Evolutionary conservation across 1,140 invertebrate species (phyloP), one percentile per base, ranked within the genome.

Genomic region (Eurosta solidaginis): DNA sequence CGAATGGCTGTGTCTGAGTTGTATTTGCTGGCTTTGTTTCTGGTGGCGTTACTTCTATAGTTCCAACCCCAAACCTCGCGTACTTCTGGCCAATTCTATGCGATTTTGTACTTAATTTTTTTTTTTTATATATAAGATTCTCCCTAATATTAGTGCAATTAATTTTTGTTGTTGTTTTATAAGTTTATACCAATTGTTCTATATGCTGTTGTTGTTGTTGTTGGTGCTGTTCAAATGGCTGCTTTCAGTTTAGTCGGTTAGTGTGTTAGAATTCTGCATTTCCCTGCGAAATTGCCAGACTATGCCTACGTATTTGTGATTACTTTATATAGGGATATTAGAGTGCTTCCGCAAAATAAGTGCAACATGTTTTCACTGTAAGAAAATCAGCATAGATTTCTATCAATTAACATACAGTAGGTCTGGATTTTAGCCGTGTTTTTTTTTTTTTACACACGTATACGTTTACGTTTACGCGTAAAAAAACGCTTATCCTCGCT

Each of bases 181-280:
- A 73, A 73, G 45, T 81, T 76, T 20, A 76, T 52, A 12, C 25
- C 75, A 22, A 3, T 22, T 73, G 42, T 68, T 49, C 63, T 78
- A 14, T 79, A 83, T 81, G 81, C 76, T 52, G 63, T 68, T 81
- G 27, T 74, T 74, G n/a, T 74, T 63, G 59, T 10, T 68, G 59
- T 68, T 25, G 49, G 9, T 25, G 3, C 25, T 20, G 14, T 40
- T 20, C 12, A n/a, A n/a, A n/a, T n/a, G n/a, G n/a, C n/a, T n/a
- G n/a, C n/a, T n/a, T n/a, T n/a, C n/a, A n/a, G 59, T 5, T 68
- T 68, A 68, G 59, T 68, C 59, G 59, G 59, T 74, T 45, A 74
- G 73, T 74, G 73, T 74, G 73, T 74, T 74, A 74, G 73, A 74
- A 74, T 74, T 74, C 73, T 74, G 73, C 73, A 74, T 74, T 74